Conservation (phyloP, 2,888 invertebrate genomes). For the Therioaphis trifolii region DNA sequence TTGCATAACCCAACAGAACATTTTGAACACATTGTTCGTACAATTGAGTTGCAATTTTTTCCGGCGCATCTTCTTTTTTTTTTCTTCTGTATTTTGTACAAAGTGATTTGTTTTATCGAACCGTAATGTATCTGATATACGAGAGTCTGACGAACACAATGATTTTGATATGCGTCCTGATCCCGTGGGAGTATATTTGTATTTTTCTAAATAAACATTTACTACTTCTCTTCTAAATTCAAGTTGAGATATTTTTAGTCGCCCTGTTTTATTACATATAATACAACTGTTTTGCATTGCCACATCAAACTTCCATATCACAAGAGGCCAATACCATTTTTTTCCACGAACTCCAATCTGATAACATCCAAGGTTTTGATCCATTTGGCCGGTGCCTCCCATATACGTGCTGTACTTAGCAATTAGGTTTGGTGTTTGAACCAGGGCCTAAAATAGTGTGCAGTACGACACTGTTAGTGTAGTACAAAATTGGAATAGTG, state of each 20-base stretch:
- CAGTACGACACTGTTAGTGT: too few relatives aligned
- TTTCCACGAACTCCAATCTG: constrained; percentile 66
- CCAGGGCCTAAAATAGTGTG: too few relatives aligned
- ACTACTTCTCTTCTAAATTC: constrained; percentile 7
- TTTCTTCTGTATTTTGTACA: constrained; percentile 13
- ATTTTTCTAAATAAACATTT: too few relatives aligned
- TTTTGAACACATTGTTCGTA: constrained; percentile 19
- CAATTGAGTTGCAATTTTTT: constrained; percentile 38
- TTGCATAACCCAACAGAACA: too few relatives aligned
- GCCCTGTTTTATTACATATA: constrained; percentile 17
- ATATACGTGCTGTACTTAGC: constrained; percentile 65
- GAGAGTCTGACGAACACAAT: constrained; percentile 27
- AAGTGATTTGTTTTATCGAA: constrained; percentile 15
- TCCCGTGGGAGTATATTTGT: too few relatives aligned
- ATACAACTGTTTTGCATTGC: constrained; percentile 6
- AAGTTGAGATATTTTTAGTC: constrained; percentile 15
- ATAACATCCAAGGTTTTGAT: constrained; percentile 65
- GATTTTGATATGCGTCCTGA: background rate
- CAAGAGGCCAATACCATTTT: constrained; percentile 64
- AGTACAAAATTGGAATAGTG: too few relatives aligned
- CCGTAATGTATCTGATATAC: constrained; percentile 43
- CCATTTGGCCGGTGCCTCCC: constrained; percentile 66
- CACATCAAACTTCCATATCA: constrained; percentile 32
- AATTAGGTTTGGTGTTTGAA: constrained; percentile 64
- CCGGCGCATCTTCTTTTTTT: too few relatives aligned